These are phyloP conservation scores for Myrmophylax atrothorax DNA, from an alignment of 2,113 vertebrate species.

Conservation along the genomic window DNA sequence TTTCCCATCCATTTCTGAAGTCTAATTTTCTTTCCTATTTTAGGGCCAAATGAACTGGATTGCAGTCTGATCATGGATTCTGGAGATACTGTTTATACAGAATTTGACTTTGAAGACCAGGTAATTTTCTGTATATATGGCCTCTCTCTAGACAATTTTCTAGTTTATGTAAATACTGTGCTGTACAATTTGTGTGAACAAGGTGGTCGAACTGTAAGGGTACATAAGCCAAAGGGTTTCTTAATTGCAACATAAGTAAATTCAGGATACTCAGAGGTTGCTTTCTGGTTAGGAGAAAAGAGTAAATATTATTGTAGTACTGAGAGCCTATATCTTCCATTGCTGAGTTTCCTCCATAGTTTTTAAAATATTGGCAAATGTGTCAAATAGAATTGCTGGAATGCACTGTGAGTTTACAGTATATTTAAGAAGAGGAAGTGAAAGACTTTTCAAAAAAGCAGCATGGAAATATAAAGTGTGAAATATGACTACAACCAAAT, in stretches of 20 bases:
- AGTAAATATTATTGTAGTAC: background rate
- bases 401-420: background rate
- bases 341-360: background rate
- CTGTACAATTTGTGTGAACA: background rate
- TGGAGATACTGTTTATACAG: constrained; percentile 76
- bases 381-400: background rate
- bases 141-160: background rate
- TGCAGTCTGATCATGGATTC: constrained; percentile 82
- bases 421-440: background rate
- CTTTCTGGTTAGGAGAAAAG: background rate
- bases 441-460: background rate
- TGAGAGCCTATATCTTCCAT: background rate
- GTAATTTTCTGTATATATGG: constrained; percentile 69
- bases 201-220: background rate
- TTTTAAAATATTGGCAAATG: background rate
- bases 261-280: background rate
- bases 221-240: background rate
- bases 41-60: constrained; percentile 87
- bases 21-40: constrained; percentile 17
- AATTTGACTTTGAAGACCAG: constrained; percentile 87
- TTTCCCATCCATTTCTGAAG: background rate
- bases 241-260: background rate
- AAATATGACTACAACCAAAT: background rate
- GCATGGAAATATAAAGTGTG: background rate
- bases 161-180: background rate